phyloP scores from a whole-genome alignment of 2,797 vertebrate species.

The Schizopygopsis pylzovi region DNA sequence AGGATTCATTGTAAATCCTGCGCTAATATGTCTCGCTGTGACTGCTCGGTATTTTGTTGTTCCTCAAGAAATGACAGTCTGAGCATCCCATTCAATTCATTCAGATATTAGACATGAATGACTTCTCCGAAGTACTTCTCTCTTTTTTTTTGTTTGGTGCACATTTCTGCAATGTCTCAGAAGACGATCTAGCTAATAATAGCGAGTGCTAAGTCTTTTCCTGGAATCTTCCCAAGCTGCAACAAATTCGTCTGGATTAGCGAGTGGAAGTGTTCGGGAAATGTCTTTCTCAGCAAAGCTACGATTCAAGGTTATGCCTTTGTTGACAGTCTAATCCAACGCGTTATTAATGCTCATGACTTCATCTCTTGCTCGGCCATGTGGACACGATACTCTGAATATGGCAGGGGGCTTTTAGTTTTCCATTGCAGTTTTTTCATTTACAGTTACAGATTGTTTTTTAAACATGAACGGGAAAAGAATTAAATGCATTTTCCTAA shows the following conservation, averaged over 20 bases:
- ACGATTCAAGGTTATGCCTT: conserved; percentile 45
- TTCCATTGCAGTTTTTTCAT: neutral
- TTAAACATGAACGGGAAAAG: neutral
- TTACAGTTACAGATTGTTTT: neutral
- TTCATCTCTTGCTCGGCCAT: conserved; percentile 9
- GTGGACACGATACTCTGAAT: neutral
- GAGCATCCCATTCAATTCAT: conserved; percentile 11
- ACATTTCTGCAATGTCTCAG: conserved; percentile 68
- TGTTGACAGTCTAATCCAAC: conserved; percentile 23
- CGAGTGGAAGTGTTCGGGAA: conserved; percentile 49
- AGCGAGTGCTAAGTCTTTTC: conserved; percentile 68
- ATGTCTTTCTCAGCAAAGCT: conserved; percentile 61
- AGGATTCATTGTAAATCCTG: conserved; percentile 1
- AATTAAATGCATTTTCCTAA: neutral
- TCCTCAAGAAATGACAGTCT: neutral
- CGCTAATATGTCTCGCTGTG: neutral
- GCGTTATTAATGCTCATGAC: conserved; percentile 35
- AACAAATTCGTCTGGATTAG: conserved; percentile 67
- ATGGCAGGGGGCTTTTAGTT: neutral
- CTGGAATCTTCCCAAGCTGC: conserved; percentile 64
- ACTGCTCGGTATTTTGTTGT: conserved; percentile 23
- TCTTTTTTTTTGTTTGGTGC: neutral
- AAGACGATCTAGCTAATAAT: conserved; percentile 71
- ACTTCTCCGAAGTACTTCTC: conserved; percentile 28
- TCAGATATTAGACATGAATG: conserved; percentile 21